phyloP scores from a whole-genome alignment of 2,888 invertebrate species.

The Drosophila paramelanica region DNA sequence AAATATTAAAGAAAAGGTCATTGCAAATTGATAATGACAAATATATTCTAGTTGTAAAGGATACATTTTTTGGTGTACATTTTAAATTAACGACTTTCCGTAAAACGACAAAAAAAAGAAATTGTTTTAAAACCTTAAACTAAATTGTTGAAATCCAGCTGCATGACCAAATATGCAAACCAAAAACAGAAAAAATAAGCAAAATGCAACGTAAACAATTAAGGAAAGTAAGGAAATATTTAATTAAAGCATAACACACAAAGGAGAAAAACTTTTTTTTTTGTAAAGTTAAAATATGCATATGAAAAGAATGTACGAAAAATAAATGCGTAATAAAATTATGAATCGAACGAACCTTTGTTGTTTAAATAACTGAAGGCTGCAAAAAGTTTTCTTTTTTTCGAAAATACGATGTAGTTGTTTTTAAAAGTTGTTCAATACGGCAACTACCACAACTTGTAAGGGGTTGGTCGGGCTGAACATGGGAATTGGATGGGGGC shows the following conservation, averaged over 20 bases:
- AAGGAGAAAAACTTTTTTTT: conserved; percentile 54
- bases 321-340: conserved; percentile 64
- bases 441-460: too few relatives aligned
- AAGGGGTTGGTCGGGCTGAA: too few relatives aligned
- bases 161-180: conserved; percentile 60
- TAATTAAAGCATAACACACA: conserved; percentile 49
- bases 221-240: conserved; percentile 42
- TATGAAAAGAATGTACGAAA: conserved; percentile 62
- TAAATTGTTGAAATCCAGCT: conserved; percentile 56
- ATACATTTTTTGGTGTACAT: conserved; percentile 74
- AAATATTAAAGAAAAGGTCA: conserved; percentile 15
- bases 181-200: conserved; percentile 5
- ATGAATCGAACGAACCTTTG: conserved; percentile 25
- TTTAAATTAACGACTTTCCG: conserved; percentile 58
- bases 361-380: not conserved
- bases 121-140: conserved; percentile 53
- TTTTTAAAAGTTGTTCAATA: not conserved
- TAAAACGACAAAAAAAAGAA: conserved; percentile 33
- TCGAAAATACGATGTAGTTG: not conserved
- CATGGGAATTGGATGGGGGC: too few relatives aligned
- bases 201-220: conserved; percentile 10
- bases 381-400: too few relatives aligned
- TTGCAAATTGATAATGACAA: conserved; percentile 46
- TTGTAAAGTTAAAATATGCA: conserved; percentile 76
- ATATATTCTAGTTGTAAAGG: conserved; percentile 65